A percentile compares a stretch with the other conserved stretches of the same genome.
Evolutionary conservation across 2,888 invertebrate species (phyloP).

Genomic region (Harmothoe impar): DNA sequence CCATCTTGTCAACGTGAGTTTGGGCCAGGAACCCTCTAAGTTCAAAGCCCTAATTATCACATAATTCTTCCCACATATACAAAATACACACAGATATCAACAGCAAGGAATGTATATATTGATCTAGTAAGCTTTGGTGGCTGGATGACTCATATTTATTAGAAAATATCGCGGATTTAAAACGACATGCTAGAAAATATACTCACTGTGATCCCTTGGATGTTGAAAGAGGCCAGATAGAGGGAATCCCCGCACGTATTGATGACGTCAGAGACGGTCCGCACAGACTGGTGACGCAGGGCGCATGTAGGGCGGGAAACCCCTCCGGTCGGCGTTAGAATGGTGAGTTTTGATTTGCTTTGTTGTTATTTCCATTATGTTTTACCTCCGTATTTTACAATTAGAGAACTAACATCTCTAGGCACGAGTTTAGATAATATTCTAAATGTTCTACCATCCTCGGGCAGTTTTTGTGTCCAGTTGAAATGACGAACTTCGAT

Average conservation of each 20-base stretch:
- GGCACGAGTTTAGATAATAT: too few species aligned
- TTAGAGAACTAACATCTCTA: too few species aligned
- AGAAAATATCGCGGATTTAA: neutral
- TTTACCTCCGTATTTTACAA: neutral
- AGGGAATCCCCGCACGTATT: neutral
- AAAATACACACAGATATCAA: neutral
- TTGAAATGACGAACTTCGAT: too few species aligned
- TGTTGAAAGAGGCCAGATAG: constrained; percentile 5
- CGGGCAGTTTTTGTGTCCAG: too few species aligned
- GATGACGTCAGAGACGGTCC: neutral
- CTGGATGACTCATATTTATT: constrained; percentile 12
- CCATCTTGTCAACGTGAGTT: constrained; percentile 56
- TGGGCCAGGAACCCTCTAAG: neutral
- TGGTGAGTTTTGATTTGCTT: neutral
- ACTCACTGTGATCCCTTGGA: constrained; percentile 52
- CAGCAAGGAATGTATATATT: neutral
- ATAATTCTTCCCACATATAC: neutral
- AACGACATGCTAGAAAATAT: neutral
- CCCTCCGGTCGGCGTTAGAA: neutral
- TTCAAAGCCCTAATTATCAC: neutral
- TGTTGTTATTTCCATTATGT: neutral
- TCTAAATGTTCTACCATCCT: too few species aligned
- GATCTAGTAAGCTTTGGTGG: neutral
- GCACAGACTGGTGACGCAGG: neutral
- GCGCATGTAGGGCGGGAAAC: constrained; percentile 21